Percentiles rank a stretch among this genome's conserved stretches.
These are phyloP conservation scores for Apolygus lucorum DNA, from an alignment of 1,140 invertebrate species.

Conservation along the genomic window DNA sequence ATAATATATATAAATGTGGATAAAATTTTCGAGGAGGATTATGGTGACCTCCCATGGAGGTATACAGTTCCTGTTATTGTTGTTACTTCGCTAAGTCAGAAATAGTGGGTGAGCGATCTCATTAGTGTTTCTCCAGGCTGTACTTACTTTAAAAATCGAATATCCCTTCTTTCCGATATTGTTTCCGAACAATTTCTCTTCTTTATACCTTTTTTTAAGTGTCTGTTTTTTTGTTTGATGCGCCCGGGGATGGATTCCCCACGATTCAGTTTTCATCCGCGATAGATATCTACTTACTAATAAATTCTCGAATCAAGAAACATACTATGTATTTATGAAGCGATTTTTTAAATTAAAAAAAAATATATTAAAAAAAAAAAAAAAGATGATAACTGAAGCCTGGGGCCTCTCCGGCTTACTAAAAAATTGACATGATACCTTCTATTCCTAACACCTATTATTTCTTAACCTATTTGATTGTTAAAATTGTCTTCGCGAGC, in stretches of 20 bases:
- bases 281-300: not conserved
- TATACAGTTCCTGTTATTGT: slow-evolving; percentile 13
- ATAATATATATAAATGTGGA: not conserved
- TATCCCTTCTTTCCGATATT: not conserved
- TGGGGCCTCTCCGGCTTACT: not conserved
- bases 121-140: not conserved
- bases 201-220: too few relatives aligned
- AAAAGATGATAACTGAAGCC: not conserved
- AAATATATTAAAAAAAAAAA: not conserved
- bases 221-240: too few relatives aligned
- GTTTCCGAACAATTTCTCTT: not conserved
- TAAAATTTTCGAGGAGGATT: not conserved
- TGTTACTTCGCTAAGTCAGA: slow-evolving; percentile 16
- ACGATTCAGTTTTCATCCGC: slow-evolving; percentile 8
- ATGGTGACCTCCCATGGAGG: slow-evolving; percentile 15
- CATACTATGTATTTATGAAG: too few relatives aligned
- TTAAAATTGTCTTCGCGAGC: too few relatives aligned
- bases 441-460: too few relatives aligned
- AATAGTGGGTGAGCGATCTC: slow-evolving; percentile 17
- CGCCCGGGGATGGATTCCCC: not conserved
- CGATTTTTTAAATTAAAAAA: not conserved
- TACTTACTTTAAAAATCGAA: not conserved
- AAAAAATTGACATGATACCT: too few relatives aligned
- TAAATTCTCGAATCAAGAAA: too few relatives aligned
- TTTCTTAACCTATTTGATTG: too few relatives aligned